Evolutionary conservation across 2,113 vertebrate genomes (phyloP), one percentile per base, ranked within the genome.

Genomic region (Chamaetylas fuelleborni): DNA sequence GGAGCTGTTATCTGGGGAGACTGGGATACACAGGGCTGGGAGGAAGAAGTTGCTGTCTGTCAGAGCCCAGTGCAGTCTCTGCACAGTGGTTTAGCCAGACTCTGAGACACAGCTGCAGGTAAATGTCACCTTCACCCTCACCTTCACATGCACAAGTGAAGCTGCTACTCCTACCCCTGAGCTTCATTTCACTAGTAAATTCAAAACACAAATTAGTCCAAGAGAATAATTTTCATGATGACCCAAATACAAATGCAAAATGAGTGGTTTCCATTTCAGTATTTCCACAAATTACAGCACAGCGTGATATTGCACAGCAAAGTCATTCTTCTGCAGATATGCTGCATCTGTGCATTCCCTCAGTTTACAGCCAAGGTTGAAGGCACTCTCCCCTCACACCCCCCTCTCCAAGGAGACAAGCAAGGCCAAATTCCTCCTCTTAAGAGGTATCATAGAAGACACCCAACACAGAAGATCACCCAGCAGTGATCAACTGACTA

Each of bases 71-170:
- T 11, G 5, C 28, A 20, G 65, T 20, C 48, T 66, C 65, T 36
- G 82, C 36, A n/a, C 31, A 3, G 26, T 25, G 54, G 23, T 36
- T 65, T 47, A 74, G 70, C 54, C 82, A 33, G 38, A 22, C 50
- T 48, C 62, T 28, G 22, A 28, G 36, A 56, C 1, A 7, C 22
- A 60, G 51, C 53, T 29, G 33, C 66, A 77, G 54, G 17, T 2
- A 51, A 82, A n/a, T 19, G 51, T 38, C 64, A 61, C 19, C 65
- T 70, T 77, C 48, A n/a, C 43, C 29, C 47, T 43, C 0, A 0
- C 24, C 12, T 50, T 36, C 61, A 51, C 0, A 0, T 0, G 1
- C 24, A 1, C 0, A 8, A 47, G 43, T 34, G 23, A 40, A 40
- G 38, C 48, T 15, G 36, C 72, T 71, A 12, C 40, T 81, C 34